Evolutionary conservation across 2,888 invertebrate species (phyloP), one percentile per base, ranked within the genome.

Genomic region (Trimorus sp.): DNA sequence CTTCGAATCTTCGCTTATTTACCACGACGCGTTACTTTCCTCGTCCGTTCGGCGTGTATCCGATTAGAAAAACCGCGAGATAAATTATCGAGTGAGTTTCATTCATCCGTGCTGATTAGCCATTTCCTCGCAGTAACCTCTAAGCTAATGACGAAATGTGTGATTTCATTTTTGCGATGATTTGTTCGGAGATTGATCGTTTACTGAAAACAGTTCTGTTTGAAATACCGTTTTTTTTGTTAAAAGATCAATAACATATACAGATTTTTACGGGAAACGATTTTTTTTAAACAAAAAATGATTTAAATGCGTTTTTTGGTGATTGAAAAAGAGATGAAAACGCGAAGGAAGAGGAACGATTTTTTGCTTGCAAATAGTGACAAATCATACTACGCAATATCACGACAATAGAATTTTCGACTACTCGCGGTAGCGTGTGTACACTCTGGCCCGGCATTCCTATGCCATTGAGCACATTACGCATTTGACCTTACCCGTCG

Each of bases 381-480:
- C 37, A 49, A 69, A 58, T 59, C 48, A 58, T 42, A 42, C 60
- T 26, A 53, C 70, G 63, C 26, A 66, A 59, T 75, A 53, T 66
- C 37, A 12, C 38, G 38, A 59, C 59, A 74, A 66, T 26, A 68
- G 53, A 37, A 75, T 68, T 48, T 68, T 51, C 58, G 60, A 6
- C 36, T 65, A 51, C 65, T 42, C 14, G 59, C 71, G 38, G 73
- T 37, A 63, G 62, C 60, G 53, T 66, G 51, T 68, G 75, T 45
- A 40, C 45, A 56, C 59, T 45, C 49, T 48, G 48, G 38, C 8
- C 54, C 26, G 49, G 62, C 49, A 48, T 48, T 76, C 62, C 68
- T 54, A 76, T 76, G 76, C 76, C 76, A 69, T 62, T 68, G 38
- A 62, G 75, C 45, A 58, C 60, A 76, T 68, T 66, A 74, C 74